A percentile compares a stretch with the other conserved stretches of the same genome.
Evolutionary conservation across 2,888 invertebrate genomes (phyloP).

Genomic region (Fissipunctia ypsillon): DNA sequence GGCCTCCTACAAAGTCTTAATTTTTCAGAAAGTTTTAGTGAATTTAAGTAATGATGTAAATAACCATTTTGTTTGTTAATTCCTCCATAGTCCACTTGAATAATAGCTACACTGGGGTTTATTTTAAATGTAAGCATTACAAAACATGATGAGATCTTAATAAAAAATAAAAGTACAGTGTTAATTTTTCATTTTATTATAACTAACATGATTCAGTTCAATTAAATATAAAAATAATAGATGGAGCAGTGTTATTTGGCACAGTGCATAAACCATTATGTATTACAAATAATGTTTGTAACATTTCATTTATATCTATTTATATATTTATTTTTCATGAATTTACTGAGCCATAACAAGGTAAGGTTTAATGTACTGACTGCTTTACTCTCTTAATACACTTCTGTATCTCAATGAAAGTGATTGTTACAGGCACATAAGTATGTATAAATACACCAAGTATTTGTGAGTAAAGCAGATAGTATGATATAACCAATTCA

Average conservation of each 20-base stretch:
- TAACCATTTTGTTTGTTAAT: slow-evolving; percentile 10
- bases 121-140: slow-evolving; percentile 2
- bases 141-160: neutral
- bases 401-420: neutral
- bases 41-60: slow-evolving; percentile 32
- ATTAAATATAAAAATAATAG: slow-evolving; percentile 58
- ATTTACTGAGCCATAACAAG: slow-evolving; percentile 63
- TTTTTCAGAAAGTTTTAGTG: slow-evolving; percentile 34
- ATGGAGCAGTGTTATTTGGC: slow-evolving; percentile 74
- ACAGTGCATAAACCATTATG: slow-evolving; percentile 69
- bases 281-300: slow-evolving; percentile 59
- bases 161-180: slow-evolving; percentile 24
- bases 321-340: slow-evolving; percentile 19
- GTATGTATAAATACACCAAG: neutral
- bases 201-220: slow-evolving; percentile 69
- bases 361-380: slow-evolving; percentile 42
- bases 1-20: slow-evolving; percentile 93
- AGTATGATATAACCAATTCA: slow-evolving; percentile 62
- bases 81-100: neutral
- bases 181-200: slow-evolving; percentile 60
- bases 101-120: neutral
- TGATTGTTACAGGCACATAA: slow-evolving; percentile 5
- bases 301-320: slow-evolving; percentile 51
- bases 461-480: slow-evolving; percentile 55
- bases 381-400: slow-evolving; percentile 50